Conservation (phyloP, 1,140 invertebrate species). For the Papilio helenus region DNA sequence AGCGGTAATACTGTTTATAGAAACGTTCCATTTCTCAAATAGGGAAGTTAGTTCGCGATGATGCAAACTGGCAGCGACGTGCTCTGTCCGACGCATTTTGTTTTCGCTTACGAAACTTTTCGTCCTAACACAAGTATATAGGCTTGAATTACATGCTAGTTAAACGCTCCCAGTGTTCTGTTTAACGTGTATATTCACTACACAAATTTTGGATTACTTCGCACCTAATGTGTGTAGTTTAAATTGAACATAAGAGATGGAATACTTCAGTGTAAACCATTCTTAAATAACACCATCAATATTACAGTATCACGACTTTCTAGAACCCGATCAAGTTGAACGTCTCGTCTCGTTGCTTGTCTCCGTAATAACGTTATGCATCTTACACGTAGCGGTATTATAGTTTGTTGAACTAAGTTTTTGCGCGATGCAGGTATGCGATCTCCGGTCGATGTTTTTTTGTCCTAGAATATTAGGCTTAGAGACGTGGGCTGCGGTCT, state of each 20-base stretch:
- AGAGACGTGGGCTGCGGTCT: constrained; percentile 1
- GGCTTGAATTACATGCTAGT: neutral
- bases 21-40: constrained; percentile 16
- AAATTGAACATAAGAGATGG: neutral
- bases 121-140: neutral
- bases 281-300: constrained; percentile 32
- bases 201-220: neutral
- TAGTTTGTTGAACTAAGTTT: constrained; percentile 70
- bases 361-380: neutral
- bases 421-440: constrained; percentile 59
- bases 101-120: constrained; percentile 28
- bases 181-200: too few species aligned
- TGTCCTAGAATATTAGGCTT: constrained; percentile 26
- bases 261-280: neutral
- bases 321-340: constrained; percentile 29
- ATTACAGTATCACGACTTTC: constrained; percentile 6
- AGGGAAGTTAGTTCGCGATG: constrained; percentile 26
- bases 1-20: neutral
- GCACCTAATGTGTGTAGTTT: neutral
- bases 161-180: neutral
- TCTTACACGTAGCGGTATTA: constrained; percentile 35
- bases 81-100: neutral
- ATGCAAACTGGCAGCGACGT: constrained; percentile 17
- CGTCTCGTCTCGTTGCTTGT: neutral
- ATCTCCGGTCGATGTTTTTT: constrained; percentile 49